Evolutionary conservation across 2,888 invertebrate species (phyloP).

Genomic region (Leuctra nigra): DNA sequence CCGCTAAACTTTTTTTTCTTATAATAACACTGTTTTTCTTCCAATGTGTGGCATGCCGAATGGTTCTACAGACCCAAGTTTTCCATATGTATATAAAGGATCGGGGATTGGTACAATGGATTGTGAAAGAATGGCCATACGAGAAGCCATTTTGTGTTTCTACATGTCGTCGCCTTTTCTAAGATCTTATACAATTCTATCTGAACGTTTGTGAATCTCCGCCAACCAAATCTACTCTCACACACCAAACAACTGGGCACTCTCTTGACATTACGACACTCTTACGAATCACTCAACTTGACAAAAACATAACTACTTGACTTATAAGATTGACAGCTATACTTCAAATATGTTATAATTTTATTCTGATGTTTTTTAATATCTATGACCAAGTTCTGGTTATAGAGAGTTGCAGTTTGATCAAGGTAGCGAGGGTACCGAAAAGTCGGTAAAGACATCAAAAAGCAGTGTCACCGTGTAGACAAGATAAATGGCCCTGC

Average conservation of each 20-base stretch:
- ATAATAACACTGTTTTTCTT: slow-evolving; percentile 14
- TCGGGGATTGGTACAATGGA: slow-evolving; percentile 6
- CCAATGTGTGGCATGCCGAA: slow-evolving; percentile 11
- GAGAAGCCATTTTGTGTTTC: slow-evolving; percentile 19
- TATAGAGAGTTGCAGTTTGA: too few species aligned
- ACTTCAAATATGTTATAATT: too few species aligned
- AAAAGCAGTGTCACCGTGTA: slow-evolving; percentile 10
- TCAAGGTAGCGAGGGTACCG: too few species aligned
- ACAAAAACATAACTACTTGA: too few species aligned
- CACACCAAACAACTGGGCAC: too few species aligned
- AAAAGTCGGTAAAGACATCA: slow-evolving; percentile 19
- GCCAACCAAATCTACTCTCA: not conserved
- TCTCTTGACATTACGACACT: not conserved
- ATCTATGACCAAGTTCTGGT: too few species aligned
- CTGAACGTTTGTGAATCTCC: slow-evolving; percentile 13
- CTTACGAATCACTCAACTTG: too few species aligned
- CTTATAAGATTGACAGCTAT: too few species aligned
- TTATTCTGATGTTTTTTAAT: too few species aligned
- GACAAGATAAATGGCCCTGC: slow-evolving; percentile 24
- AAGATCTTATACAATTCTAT: not conserved
- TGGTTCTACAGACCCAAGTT: too few species aligned
- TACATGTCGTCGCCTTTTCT: slow-evolving; percentile 5
- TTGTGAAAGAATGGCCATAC: too few species aligned
- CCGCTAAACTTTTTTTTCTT: too few species aligned
- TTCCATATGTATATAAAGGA: slow-evolving; percentile 5